A percentile compares a stretch with the other conserved stretches of the same genome.
Evolutionary conservation across 2,888 invertebrate species (phyloP).

Genomic region (Drosophila setosimentum): DNA sequence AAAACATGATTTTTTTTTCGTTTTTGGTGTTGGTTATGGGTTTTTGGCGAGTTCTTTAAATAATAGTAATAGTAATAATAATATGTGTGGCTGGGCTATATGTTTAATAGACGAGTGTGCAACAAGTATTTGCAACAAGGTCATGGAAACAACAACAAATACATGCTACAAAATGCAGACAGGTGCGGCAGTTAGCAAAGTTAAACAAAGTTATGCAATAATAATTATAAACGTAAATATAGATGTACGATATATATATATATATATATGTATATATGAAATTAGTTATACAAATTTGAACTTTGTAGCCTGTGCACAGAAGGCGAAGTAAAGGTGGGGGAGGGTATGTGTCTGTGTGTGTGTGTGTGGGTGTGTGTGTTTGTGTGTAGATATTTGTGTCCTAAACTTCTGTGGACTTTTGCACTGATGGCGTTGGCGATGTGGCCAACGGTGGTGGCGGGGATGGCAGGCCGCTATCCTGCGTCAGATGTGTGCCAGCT

Average conservation of each 20-base stretch:
- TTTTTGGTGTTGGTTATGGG: not conserved
- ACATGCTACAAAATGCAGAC: constrained; percentile 26
- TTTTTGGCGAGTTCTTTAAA: constrained; percentile 28
- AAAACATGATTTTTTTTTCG: not conserved
- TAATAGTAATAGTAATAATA: constrained; percentile 28
- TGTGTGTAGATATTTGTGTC: constrained; percentile 11
- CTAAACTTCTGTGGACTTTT: constrained; percentile 85
- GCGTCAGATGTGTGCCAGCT: constrained; percentile 68
- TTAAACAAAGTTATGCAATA: constrained; percentile 39
- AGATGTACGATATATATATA: constrained; percentile 5
- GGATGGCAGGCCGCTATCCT: constrained; percentile 84
- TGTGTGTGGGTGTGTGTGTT: constrained; percentile 12
- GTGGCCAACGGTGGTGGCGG: constrained; percentile 80
- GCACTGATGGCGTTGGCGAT: constrained; percentile 83
- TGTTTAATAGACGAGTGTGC: constrained; percentile 14
- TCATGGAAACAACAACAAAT: constrained; percentile 56
- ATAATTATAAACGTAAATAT: constrained; percentile 41
- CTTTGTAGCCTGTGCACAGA: constrained; percentile 68
- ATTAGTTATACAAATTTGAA: constrained; percentile 75
- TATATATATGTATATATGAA: constrained; percentile 30
- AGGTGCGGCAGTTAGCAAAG: constrained; percentile 47
- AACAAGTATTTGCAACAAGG: constrained; percentile 33
- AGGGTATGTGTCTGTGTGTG: constrained; percentile 11
- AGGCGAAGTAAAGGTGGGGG: constrained; percentile 28
- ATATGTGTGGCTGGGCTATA: constrained; percentile 36